Conservation (phyloP, 1,140 invertebrate species). For the Hycleus phaleratus region DNA sequence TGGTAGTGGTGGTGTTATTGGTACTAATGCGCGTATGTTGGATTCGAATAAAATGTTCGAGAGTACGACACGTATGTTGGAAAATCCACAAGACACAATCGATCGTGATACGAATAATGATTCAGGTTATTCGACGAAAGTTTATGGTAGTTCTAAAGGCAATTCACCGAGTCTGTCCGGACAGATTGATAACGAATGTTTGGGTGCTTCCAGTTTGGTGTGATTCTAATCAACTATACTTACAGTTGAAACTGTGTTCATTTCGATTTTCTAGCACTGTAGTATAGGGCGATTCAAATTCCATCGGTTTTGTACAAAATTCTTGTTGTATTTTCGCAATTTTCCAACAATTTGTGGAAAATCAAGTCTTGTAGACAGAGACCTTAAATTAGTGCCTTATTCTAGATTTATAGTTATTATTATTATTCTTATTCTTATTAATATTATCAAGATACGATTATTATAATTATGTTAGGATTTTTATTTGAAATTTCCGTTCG, state of each 20-base stretch:
- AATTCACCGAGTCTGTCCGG: slow-evolving; percentile 68
- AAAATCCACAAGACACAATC: slow-evolving; percentile 33
- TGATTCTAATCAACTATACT: not conserved
- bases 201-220: slow-evolving; percentile 38
- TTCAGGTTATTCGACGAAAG: slow-evolving; percentile 69
- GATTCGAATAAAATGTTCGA: slow-evolving; percentile 24
- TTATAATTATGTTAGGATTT: slow-evolving; percentile 7
- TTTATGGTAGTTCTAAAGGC: slow-evolving; percentile 68
- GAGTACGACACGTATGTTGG: slow-evolving; percentile 28
- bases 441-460: not conserved
- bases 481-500: not conserved
- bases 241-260: not conserved
- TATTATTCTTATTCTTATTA: not conserved
- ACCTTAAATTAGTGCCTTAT: not conserved
- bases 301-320: not conserved
- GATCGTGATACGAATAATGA: slow-evolving; percentile 65
- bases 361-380: too few relatives aligned
- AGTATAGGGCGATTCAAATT: not conserved
- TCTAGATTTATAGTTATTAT: not conserved
- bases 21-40: slow-evolving; percentile 24
- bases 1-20: too few relatives aligned
- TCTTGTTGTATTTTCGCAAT: not conserved
- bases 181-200: slow-evolving; percentile 40
- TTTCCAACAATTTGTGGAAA: too few relatives aligned
- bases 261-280: too few relatives aligned